Evolutionary conservation across 2,888 invertebrate species (phyloP), one percentile per base, ranked within the genome.

Genomic region (Galeruca laticollis): DNA sequence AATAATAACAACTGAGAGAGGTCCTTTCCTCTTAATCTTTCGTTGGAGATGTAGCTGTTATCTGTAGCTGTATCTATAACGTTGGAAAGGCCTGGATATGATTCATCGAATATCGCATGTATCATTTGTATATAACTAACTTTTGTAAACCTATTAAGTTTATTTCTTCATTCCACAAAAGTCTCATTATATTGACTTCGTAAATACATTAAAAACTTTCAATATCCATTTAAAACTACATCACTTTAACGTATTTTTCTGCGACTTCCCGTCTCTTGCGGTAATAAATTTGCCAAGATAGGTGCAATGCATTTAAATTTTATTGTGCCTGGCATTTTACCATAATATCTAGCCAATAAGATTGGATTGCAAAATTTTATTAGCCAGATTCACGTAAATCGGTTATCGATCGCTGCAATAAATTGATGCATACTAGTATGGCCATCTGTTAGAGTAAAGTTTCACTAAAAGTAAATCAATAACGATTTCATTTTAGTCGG

Each of bases 401-500:
- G 0, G 6, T 11, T 61, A 61, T 61, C 21, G 61, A 61, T 51
- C 35, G 13, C 13, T 21, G n/a, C 20, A 5, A 0, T 51, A 10
- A 8, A 10, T 51, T 61, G 35, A 31, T 33, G 61, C 33, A 51
- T 15, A 33, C 2, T 10, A 1, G 6, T 31, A 31, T 33, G 51
- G 61, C 61, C 61, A 61, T 61, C 61, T 61, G 31, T 49, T n/a
- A 35, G 35, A 4, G 6, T 1, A 15, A 43, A 47, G 47, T 11
- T 26, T 4, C 6, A 60, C 26, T n/a, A n/a, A 13, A 11, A 11
- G 15, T 15, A 0, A 33, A 8, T 33, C 15, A 15, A 54, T 31
- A 31, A 54, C 5, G 33, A 31, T n/a, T 56, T 56, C 33, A 26
- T 6, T 21, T 9, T 15, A 1, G 6, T 15, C 15, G 8, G 15